Evolutionary conservation across 1,140 invertebrate genomes (phyloP), one percentile per base, ranked within the genome.

Genomic region (Drosophila littoralis): DNA sequence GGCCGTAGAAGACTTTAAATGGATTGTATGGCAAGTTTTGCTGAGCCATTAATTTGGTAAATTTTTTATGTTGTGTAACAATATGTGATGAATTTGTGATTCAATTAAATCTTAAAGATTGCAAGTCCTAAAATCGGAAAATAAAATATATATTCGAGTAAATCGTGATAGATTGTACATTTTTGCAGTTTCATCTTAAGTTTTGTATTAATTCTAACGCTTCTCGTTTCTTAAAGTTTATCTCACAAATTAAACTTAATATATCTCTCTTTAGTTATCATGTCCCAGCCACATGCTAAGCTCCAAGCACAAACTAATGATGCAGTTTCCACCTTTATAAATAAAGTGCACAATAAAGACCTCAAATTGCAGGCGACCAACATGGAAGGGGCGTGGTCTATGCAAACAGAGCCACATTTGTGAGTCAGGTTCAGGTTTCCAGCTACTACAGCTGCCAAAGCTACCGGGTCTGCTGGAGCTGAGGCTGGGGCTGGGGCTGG

Each of bases 321-420:
- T 72, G 74, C 61, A 65, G 73, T 71, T 46, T 84, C 81, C 81
- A 85, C 81, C 77, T 78, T 70, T 75, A 81, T 78, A 66, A 77
- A 81, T 78, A 72, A 82, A 78, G 43, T 72, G 59, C 59, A 55
- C 66, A 81, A 71, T 86, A 88, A 88, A 86, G 82, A 86, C 83
- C 79, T 88, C 72, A 86, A 79, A 79, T 79, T 88, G 74, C 83
- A 72, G 61, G 65, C 71, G 78, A 78, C 70, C 60, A 78, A 86
- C 81, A 86, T 68, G 63, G 35, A 80, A 77, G 80, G 70, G 84
- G 83, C 83, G 84, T 83, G 79, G 54, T 61, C 59, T 76, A 76
- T 76, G 77, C 73, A 79, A 79, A 79, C 68, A 73, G 15, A 52
- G 33, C 63, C 64, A 66, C 48, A 46, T 51, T 60, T 61, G 51